Conservation (phyloP, 2,113 vertebrate species). For the Dasyurus viverrinus region DNA sequence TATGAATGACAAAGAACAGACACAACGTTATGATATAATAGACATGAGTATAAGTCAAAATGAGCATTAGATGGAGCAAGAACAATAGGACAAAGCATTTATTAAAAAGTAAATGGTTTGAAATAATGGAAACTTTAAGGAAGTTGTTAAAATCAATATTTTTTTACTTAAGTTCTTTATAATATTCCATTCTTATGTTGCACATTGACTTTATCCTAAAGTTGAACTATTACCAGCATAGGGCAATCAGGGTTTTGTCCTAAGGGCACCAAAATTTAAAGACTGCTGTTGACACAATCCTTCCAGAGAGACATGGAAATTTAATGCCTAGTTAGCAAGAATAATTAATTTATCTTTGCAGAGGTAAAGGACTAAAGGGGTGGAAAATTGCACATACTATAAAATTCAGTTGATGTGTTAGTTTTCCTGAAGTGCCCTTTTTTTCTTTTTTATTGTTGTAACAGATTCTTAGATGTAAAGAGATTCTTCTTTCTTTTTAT, state of each 20-base stretch:
- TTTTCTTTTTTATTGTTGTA: not conserved
- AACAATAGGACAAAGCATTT: not conserved
- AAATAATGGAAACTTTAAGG: slow-evolving; percentile 15
- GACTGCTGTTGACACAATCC: not conserved
- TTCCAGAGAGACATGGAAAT: not conserved
- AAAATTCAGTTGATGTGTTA: not conserved
- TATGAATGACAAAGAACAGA: slow-evolving; percentile 26
- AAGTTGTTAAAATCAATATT: slow-evolving; percentile 38
- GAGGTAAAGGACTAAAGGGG: not conserved
- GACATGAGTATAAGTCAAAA: slow-evolving; percentile 2
- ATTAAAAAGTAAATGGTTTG: slow-evolving; percentile 19
- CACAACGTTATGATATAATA: not conserved
- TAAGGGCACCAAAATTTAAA: not conserved
- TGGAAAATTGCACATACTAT: not conserved
- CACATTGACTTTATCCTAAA: not conserved
- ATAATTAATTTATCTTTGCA: not conserved
- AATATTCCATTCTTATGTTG: not conserved
- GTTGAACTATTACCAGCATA: not conserved
- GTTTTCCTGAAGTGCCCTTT: not conserved
- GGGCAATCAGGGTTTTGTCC: not conserved
- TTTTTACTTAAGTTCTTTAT: not conserved
- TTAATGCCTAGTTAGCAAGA: not conserved
- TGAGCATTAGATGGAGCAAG: not conserved
- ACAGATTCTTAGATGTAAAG: too few relatives aligned
- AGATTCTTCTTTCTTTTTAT: too few relatives aligned